Base-by-base conservation (phyloP, 2,888 invertebrate genomes). In the Ellobium chinense region DNA sequence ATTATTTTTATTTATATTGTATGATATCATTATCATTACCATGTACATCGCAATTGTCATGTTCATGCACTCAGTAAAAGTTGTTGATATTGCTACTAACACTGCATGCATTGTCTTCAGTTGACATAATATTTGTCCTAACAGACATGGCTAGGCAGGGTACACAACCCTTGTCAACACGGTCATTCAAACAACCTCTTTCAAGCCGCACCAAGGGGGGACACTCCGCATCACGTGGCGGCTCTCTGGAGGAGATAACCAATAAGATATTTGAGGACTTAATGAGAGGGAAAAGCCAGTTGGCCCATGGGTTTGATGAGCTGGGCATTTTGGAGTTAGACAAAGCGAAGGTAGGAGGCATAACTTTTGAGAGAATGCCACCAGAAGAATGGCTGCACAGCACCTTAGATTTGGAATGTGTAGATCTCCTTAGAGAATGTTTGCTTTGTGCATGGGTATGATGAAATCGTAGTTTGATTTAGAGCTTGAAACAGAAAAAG, bases 231-330 rank as follows among this genome's bases (percentile, higher is more conserved):
- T 9, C 65, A 14, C 37, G 74, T n/a, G 75, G 82, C n/a, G 82
- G 85, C 54, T 86, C 88, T 12, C 87, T 90, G 75, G 88, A 89
- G 77, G 87, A 87, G 81, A 86, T 91, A 69, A 91, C 91, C 85
- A 91, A 89, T 85, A 82, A 87, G 83, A 89, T 90, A 70, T 91
- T 90, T 87, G 90, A 89, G 62, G 88, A 89, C 83, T 84, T 91
- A 83, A 90, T 91, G 89, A 81, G 87, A 69, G 88, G 88, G 65
- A 89, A 90, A 84, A 88, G 88, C 69, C 86, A 89, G 82, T 68
- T 84, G 79, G 86, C 87, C 83, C 88, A 88, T 87, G 86, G 88
- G 79, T 91, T 91, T 90, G 91, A 92, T 88, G 91, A 91, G 81
- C 87, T 91, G 75, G 91, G 91, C 81, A 87, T 90, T 82, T 86